Evolutionary conservation across 2,797 vertebrate genomes (phyloP).

Genomic region (Hippopotamyrus pictus): DNA sequence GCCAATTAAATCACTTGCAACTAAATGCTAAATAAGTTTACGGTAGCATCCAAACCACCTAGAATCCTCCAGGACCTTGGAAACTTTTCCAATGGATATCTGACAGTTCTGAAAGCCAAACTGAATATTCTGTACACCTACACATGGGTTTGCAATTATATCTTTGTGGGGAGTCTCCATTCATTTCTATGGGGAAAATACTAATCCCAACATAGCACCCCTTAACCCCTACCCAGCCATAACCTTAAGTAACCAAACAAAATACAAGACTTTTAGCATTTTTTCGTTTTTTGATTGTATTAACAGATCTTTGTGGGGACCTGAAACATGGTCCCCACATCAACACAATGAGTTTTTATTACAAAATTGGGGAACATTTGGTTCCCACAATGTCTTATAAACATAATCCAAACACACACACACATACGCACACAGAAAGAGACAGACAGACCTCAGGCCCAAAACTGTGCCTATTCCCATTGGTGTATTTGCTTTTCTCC

Average conservation of each 20-base stretch:
- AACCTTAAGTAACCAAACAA: neutral
- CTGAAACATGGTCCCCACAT: neutral
- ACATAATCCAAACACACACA: neutral
- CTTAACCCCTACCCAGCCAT: neutral
- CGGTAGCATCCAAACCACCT: neutral
- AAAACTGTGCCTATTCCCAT: neutral
- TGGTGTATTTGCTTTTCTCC: neutral
- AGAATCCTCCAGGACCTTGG: neutral
- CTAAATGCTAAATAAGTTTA: neutral
- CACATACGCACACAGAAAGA: neutral
- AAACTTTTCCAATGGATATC: neutral
- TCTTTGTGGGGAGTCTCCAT: too few species aligned
- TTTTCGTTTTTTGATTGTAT: neutral
- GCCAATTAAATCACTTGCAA: neutral
- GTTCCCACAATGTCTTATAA: neutral
- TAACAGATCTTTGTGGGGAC: neutral
- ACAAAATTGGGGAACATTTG: too few species aligned
- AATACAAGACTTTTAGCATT: neutral
- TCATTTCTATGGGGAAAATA: too few species aligned
- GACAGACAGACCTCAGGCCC: neutral
- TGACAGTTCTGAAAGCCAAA: neutral
- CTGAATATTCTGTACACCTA: neutral
- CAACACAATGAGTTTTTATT: too few species aligned
- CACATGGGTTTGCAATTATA: neutral
- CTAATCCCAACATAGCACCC: neutral